Base-by-base conservation (phyloP, 2,113 vertebrate genomes). In the Macquaria australasica region DNA sequence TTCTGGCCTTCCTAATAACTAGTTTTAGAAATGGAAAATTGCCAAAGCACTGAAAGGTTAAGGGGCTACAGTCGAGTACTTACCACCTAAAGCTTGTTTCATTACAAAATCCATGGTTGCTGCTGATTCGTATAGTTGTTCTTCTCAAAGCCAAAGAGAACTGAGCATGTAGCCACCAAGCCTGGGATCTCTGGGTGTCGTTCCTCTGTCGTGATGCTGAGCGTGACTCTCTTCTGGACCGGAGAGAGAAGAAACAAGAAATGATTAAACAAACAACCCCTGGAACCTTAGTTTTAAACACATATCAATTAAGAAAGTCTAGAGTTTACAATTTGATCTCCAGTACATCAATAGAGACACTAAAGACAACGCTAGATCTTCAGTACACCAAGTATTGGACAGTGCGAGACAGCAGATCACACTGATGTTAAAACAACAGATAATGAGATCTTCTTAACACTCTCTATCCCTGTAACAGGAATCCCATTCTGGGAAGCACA, bases 1-100 rank as follows among this genome's bases (percentile, higher is more conserved):
- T 53, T 53, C 9, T 20, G 16, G 50, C 18, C 51, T 3, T 55
- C 6, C 7, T 23, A 10, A 55, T 8, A n/a, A 55, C 1, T 55
- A 3, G 20, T 55, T 55, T 53, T 53, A 55, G 6, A 55, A 23
- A 55, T 20, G 8, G 28, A 20, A 69, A 14, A 6, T 28, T 34
- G 28, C 20, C 12, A 15, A 48, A 48, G 25, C 16, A 11, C 14
- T 23, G 23, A 34, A 14, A 28, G 41, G 41, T 67, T 43, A 1
- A 72, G 6, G 2, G 6, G 23, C 23, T 14, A 16, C 25, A 56
- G 12, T 6, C 3, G 18, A 48, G 21, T 56, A 95, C 96, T 96
- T 86, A 98, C 97, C 97, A 79, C 97, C 97, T 56, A 98, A 94
- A 77, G 97, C 97, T 93, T 98, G 97, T 90, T 98, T 98, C 97